A percentile compares a stretch with the other conserved stretches of the same genome.
Evolutionary conservation across 1,140 invertebrate species (phyloP).

Genomic region (Colletes gigas): DNA sequence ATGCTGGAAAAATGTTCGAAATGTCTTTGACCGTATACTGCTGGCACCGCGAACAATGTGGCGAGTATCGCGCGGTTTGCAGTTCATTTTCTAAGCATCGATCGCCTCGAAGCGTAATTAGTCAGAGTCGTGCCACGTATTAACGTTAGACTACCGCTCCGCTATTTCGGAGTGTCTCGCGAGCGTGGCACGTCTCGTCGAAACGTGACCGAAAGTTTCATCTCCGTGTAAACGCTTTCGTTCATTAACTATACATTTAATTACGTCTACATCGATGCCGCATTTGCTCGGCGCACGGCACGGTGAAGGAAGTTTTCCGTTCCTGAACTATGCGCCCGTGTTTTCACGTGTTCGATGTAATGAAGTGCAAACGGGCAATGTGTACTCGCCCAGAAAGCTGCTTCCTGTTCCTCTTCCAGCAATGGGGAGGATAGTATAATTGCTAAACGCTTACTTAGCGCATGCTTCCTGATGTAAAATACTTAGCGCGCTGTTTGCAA

Average conservation of each 20-base stretch:
- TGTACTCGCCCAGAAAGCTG: constrained; percentile 15
- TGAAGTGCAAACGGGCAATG: constrained; percentile 43
- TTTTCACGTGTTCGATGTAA: constrained; percentile 36
- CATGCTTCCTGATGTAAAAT: constrained; percentile 31
- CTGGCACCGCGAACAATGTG: neutral
- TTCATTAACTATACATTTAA: constrained; percentile 40
- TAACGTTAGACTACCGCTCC: neutral
- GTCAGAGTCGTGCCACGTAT: constrained; percentile 14
- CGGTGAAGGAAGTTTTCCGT: constrained; percentile 35
- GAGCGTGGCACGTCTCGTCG: constrained; percentile 14
- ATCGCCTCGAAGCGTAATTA: neutral
- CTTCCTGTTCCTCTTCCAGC: constrained; percentile 19
- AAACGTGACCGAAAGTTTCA: constrained; percentile 28
- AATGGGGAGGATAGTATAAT: constrained; percentile 22
- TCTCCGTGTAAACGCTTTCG: constrained; percentile 32
- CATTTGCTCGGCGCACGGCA: neutral
- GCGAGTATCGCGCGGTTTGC: neutral
- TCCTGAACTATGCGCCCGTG: neutral
- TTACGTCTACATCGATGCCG: constrained; percentile 1
- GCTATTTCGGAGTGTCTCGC: constrained; percentile 4
- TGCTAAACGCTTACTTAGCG: constrained; percentile 52
- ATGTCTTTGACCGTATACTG: too few relatives aligned
- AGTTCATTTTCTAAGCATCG: neutral
- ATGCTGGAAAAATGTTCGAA: too few relatives aligned
- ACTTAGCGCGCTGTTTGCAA: constrained; percentile 38